Conservation (phyloP, 2,888 invertebrate genomes). For the Cataglyphis livida region DNA sequence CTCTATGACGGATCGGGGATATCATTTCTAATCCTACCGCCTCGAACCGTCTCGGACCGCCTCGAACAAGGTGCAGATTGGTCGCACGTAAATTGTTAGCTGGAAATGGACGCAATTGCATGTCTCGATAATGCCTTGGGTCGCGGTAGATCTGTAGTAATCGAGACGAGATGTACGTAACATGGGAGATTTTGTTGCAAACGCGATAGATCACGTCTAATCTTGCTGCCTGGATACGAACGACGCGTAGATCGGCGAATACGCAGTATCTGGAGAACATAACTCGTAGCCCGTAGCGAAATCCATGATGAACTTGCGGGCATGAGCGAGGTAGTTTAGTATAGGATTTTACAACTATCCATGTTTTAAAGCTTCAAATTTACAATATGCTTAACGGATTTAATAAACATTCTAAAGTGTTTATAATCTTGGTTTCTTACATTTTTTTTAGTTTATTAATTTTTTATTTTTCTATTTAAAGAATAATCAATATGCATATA, state of each 20-base stretch:
- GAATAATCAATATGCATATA: neutral
- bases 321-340: neutral
- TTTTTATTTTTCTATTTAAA: neutral
- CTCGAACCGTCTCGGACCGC: neutral
- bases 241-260: slow-evolving; percentile 29
- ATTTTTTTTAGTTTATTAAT: neutral
- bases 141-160: slow-evolving; percentile 17
- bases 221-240: slow-evolving; percentile 28
- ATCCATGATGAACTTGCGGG: slow-evolving; percentile 10
- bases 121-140: slow-evolving; percentile 43
- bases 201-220: slow-evolving; percentile 41
- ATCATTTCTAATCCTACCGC: slow-evolving; percentile 33
- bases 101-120: slow-evolving; percentile 42
- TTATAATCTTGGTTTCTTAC: neutral
- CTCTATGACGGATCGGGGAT: slow-evolving; percentile 30
- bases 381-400: neutral
- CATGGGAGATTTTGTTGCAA: slow-evolving; percentile 46
- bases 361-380: neutral
- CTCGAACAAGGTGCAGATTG: slow-evolving; percentile 37
- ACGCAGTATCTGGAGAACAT: slow-evolving; percentile 16
- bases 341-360: neutral
- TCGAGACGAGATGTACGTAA: slow-evolving; percentile 28
- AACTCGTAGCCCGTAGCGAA: slow-evolving; percentile 48
- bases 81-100: slow-evolving; percentile 31
- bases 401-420: neutral